Conservation (phyloP, 2,888 invertebrate species). For the Drosophila kuntzei region DNA sequence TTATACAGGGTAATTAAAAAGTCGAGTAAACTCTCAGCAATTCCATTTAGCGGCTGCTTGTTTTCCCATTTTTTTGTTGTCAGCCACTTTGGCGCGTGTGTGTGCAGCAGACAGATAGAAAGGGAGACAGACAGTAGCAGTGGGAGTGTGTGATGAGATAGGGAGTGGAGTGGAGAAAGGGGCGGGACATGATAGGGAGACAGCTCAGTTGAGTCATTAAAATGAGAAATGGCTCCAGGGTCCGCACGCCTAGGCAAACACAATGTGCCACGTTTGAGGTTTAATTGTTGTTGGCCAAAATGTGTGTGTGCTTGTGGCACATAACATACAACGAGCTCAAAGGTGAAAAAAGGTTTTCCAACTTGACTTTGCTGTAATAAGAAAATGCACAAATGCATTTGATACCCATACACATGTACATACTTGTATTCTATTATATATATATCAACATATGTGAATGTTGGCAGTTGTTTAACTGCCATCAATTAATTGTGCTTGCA, state of each 20-base stretch:
- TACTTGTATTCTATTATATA: too few species aligned
- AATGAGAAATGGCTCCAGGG: conserved; percentile 77
- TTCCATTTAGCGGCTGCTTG: conserved; percentile 27
- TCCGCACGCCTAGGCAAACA: conserved; percentile 60
- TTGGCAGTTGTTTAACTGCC: conserved; percentile 35
- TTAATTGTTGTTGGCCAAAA: conserved; percentile 74
- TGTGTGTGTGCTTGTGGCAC: conserved; percentile 40
- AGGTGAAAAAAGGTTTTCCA: conserved; percentile 37
- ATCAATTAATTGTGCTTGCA: conserved; percentile 34
- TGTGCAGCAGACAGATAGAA: conserved; percentile 48
- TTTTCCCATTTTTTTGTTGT: conserved; percentile 38
- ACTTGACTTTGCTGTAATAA: conserved; percentile 59
- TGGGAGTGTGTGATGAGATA: not conserved
- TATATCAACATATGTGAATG: conserved; percentile 13
- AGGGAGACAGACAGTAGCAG: conserved; percentile 37
- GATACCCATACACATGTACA: not conserved
- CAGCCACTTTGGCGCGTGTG: conserved; percentile 48
- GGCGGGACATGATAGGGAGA: conserved; percentile 20
- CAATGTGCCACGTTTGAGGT: conserved; percentile 62
- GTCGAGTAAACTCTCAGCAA: conserved; percentile 17
- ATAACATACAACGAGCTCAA: conserved; percentile 13
- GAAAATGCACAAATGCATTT: conserved; percentile 50
- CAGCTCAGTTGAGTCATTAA: conserved; percentile 76
- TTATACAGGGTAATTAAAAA: conserved; percentile 4
- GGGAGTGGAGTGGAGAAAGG: not conserved